A percentile compares a stretch with the other conserved stretches of the same genome.
Conservation (phyloP, 2,113 vertebrate species). For the Rhabdomys dilectus region DNA sequence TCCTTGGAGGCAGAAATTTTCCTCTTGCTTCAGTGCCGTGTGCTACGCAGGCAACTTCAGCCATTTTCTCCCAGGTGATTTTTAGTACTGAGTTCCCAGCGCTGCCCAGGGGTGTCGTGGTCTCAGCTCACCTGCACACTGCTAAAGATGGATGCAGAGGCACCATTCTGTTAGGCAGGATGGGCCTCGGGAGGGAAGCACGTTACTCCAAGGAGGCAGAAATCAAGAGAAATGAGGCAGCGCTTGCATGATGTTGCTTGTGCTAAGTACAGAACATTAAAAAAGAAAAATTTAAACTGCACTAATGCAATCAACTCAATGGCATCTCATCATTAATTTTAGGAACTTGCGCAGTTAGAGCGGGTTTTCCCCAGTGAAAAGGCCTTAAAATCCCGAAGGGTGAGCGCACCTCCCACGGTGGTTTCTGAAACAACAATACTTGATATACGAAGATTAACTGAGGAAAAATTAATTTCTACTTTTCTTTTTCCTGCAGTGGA, state of each 20-base stretch:
- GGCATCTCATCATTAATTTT: slow-evolving; percentile 13
- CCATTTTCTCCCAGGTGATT: slow-evolving; percentile 69
- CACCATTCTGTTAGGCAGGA: slow-evolving; percentile 48
- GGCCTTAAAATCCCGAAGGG: neutral
- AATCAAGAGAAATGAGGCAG: slow-evolving; percentile 61
- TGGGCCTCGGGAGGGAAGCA: slow-evolving; percentile 45
- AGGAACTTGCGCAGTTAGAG: neutral
- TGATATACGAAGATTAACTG: slow-evolving; percentile 39
- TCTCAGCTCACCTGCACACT: slow-evolving; percentile 7
- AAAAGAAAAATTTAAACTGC: slow-evolving; percentile 15
- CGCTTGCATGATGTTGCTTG: slow-evolving; percentile 25
- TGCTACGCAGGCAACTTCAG: slow-evolving; percentile 57
- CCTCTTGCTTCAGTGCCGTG: slow-evolving; percentile 58
- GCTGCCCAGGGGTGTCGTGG: neutral
- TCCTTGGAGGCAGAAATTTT: slow-evolving; percentile 69
- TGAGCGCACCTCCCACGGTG: neutral
- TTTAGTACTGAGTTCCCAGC: slow-evolving; percentile 1
- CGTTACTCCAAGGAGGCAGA: slow-evolving; percentile 40
- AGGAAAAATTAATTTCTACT: slow-evolving; percentile 31
- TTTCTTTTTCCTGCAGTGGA: neutral
- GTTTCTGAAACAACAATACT: slow-evolving; percentile 15
- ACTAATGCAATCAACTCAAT: neutral
- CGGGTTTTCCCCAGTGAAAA: slow-evolving; percentile 3
- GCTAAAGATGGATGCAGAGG: slow-evolving; percentile 9
- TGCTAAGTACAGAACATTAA: slow-evolving; percentile 48